Base-by-base conservation (phyloP, 2,888 invertebrate species). In the Hylaea fasciaria region DNA sequence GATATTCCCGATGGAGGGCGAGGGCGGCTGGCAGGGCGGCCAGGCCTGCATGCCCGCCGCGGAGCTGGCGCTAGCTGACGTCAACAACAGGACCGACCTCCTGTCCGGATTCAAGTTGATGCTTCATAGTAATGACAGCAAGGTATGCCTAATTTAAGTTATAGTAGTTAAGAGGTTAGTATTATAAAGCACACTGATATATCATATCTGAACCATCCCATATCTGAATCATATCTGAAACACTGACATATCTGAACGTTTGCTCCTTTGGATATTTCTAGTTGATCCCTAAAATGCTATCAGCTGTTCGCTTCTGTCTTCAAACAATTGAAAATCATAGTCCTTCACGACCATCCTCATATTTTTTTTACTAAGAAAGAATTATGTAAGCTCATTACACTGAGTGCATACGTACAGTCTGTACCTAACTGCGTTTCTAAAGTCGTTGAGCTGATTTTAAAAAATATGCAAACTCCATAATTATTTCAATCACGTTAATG, bases 21-120 rank as follows among this genome's bases (percentile, higher is more conserved):
- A 97, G 80, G 98, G 98, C 51, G 98, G 98, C 74, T 99, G 99
- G 99, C 98, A 99, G 81, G 99, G 99, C 37, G 99, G 99, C 4
- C 97, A 98, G 94, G 99, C 99, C 10, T 99, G 99, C 91, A 97
- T 97, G 94, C 99, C 99, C 39, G 99, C 99, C 45, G 99, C 99
- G 60, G 95, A 97, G 83, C 95, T 99, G 91, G 99, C 99, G 37
- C 94, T 99, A 79, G 96, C 97, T 77, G 99, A 99, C 91, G 98
- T 99, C 72, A 99, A 99, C 93, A 95, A 95, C 54, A 94, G 96
- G 73, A 94, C 94, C 64, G 97, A 98, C 91, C 94, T 99, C 74
- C 93, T 99, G 78, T 97, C 97, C 51, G 98, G 98, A 57, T 99
- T 98, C 88, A 95, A 95, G 76, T 94, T 99, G 74, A 96, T 95